A percentile compares a stretch with the other conserved stretches of the same genome.
Evolutionary conservation across 2,888 invertebrate species (phyloP).

Genomic region (Sthenelais limicola): DNA sequence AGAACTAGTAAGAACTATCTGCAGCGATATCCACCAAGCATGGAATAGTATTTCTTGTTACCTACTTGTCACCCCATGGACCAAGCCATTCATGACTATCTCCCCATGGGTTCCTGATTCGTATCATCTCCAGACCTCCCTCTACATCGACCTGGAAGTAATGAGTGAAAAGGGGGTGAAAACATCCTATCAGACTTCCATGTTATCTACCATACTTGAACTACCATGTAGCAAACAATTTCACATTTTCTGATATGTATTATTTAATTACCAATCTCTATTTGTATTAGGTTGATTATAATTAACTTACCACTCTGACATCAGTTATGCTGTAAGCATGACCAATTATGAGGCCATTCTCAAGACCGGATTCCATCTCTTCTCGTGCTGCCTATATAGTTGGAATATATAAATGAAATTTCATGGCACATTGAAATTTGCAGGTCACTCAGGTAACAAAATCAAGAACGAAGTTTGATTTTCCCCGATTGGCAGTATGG

Average conservation of each 20-base stretch:
- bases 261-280: background rate
- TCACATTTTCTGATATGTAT: too few relatives aligned
- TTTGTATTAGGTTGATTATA: background rate
- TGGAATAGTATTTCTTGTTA: slow-evolving; percentile 4
- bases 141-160: slow-evolving; percentile 40
- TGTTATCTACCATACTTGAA: too few relatives aligned
- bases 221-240: too few relatives aligned
- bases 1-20: too few relatives aligned
- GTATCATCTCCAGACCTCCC: slow-evolving; percentile 72
- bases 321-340: slow-evolving; percentile 95
- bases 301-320: slow-evolving; percentile 78
- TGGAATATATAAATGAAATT: too few relatives aligned
- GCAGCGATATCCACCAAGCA: too few relatives aligned
- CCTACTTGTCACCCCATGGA: slow-evolving; percentile 87
- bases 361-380: slow-evolving; percentile 82
- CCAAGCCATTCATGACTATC: slow-evolving; percentile 97
- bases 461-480: too few relatives aligned
- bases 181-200: too few relatives aligned
- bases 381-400: slow-evolving; percentile 81
- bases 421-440: too few relatives aligned
- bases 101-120: slow-evolving; percentile 95
- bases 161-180: too few relatives aligned
- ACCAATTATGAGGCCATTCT: slow-evolving; percentile 78
- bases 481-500: too few relatives aligned
- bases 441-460: too few relatives aligned